phyloP scores from a whole-genome alignment of 1,140 invertebrate genomes.

The Leptinotarsa texana region DNA sequence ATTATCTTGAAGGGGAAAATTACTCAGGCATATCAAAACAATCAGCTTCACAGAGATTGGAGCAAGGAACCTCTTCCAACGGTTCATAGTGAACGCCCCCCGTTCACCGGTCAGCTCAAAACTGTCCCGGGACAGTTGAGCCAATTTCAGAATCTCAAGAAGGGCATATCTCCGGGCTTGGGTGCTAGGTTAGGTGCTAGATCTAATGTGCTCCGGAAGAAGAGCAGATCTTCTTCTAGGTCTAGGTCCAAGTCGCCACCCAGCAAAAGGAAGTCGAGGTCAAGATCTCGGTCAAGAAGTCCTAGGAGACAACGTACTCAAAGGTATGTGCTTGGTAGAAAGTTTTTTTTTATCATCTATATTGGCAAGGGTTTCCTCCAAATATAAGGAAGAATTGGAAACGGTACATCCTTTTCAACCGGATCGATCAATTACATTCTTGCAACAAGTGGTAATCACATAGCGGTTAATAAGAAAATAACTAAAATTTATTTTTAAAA shows the following conservation, averaged over 20 bases:
- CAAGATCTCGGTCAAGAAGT: constrained; percentile 48
- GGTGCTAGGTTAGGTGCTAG: constrained; percentile 61
- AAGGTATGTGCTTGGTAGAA: constrained; percentile 39
- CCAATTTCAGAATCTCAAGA: constrained; percentile 58
- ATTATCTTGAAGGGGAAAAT: constrained; percentile 92
- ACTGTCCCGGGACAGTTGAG: constrained; percentile 59
- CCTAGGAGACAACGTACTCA: constrained; percentile 39
- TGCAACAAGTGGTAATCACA: too few species aligned
- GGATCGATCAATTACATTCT: too few species aligned
- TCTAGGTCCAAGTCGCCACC: constrained; percentile 54
- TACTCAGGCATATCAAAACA: constrained; percentile 82
- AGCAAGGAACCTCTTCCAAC: constrained; percentile 85
- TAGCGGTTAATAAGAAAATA: too few species aligned
- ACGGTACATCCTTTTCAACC: too few species aligned
- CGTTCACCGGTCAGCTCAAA: constrained; percentile 59
- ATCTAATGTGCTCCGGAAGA: constrained; percentile 54
- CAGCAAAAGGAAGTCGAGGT: constrained; percentile 59
- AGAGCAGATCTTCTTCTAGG: constrained; percentile 49
- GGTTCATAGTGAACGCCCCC: constrained; percentile 71
- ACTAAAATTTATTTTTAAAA: too few species aligned
- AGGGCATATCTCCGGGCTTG: constrained; percentile 60
- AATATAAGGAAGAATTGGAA: too few species aligned
- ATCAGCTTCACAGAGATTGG: constrained; percentile 89
- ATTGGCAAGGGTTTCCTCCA: too few species aligned
- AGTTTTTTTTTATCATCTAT: too few species aligned